phyloP scores from a whole-genome alignment of 2,113 vertebrate genomes.

The Nothocercus julius region DNA sequence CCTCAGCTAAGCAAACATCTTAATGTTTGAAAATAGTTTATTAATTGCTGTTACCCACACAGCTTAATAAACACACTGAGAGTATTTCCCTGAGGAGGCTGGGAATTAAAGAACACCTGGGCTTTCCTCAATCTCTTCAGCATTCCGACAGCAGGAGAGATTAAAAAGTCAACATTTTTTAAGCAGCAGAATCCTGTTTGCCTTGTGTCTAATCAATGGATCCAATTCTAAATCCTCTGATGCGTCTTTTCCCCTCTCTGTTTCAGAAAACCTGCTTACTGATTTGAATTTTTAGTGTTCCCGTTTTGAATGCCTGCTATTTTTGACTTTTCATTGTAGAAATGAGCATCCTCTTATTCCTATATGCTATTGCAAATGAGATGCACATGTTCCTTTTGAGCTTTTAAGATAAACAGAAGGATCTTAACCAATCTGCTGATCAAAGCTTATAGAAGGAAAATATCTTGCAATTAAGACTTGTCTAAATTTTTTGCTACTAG shows the following conservation, averaged over 20 bases:
- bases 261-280: neutral
- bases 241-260: neutral
- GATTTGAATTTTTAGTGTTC: neutral
- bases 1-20: conserved; percentile 18
- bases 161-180: conserved; percentile 37
- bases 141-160: neutral
- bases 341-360: neutral
- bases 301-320: neutral
- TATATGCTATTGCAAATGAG: neutral
- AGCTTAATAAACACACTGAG: conserved; percentile 47
- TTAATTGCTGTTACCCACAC: conserved; percentile 64
- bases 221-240: conserved; percentile 25
- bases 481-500: neutral
- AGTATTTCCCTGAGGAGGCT: neutral
- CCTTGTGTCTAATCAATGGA: conserved; percentile 11
- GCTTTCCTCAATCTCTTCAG: neutral
- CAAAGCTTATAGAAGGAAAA: conserved; percentile 10
- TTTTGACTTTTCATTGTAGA: conserved; percentile 40
- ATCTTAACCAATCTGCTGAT: neutral
- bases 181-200: conserved; percentile 33
- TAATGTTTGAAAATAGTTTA: conserved; percentile 40
- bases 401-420: conserved; percentile 55
- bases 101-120: conserved; percentile 47
- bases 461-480: neutral
- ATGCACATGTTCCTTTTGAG: neutral